These are phyloP conservation scores for Echinometra lucunter DNA, from an alignment of 53 echinoderm and acorn worm species.

Conservation along the genomic window DNA sequence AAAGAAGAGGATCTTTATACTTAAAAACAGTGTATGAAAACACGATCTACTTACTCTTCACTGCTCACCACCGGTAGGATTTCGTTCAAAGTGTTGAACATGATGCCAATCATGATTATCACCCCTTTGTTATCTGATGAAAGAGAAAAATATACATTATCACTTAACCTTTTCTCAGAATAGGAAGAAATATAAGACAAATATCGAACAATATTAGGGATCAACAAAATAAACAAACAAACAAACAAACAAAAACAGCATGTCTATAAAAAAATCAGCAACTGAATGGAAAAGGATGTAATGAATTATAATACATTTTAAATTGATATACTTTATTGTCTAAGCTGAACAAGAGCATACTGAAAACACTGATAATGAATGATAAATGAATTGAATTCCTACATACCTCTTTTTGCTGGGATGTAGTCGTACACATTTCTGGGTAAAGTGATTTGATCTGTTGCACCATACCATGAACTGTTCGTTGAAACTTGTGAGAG, in stretches of 20 bases:
- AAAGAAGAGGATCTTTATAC: too few relatives aligned
- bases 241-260: too few relatives aligned
- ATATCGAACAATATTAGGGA: too few relatives aligned
- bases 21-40: not conserved
- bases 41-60: slow-evolving; percentile 78
- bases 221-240: too few relatives aligned
- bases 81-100: slow-evolving; percentile 81
- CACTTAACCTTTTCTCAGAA: not conserved
- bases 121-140: slow-evolving; percentile 70
- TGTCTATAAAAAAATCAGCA: not conserved
- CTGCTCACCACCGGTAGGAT: slow-evolving; percentile 76
- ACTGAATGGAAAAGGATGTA: not conserved
- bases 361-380: too few relatives aligned
- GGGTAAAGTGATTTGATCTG: slow-evolving; percentile 80
- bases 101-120: slow-evolving; percentile 73
- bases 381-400: not conserved
- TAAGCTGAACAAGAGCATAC: too few relatives aligned
- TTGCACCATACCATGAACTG: slow-evolving; percentile 71
- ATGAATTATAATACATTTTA: too few relatives aligned
- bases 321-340: too few relatives aligned
- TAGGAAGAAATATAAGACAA: not conserved
- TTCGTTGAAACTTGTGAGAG: slow-evolving; percentile 47
- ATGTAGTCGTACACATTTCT: slow-evolving; percentile 85
- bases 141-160: not conserved
- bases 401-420: slow-evolving; percentile 38